phyloP scores from a whole-genome alignment of 2,888 invertebrate genomes.

The Sarcophaga caerulescens region DNA sequence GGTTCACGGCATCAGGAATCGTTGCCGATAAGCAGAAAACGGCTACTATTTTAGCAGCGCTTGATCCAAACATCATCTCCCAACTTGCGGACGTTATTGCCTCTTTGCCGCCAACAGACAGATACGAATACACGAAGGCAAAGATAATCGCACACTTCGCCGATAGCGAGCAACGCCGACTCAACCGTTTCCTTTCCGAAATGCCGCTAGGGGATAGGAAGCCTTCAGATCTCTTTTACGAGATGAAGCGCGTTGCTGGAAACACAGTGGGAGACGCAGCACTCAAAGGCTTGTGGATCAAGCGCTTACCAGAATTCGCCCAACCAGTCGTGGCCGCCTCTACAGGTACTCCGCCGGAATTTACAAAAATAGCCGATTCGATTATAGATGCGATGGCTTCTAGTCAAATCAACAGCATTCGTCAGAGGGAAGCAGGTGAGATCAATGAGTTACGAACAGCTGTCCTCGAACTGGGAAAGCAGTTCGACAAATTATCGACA shows the following conservation, averaged over 20 bases:
- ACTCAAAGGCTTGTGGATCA: not conserved
- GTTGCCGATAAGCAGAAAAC: too few species aligned
- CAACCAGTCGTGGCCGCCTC: not conserved
- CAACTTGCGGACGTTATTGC: too few species aligned
- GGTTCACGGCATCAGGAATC: too few species aligned
- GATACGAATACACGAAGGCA: constrained; percentile 1
- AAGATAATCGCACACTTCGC: constrained; percentile 37
- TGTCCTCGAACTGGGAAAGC: too few species aligned
- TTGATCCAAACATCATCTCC: too few species aligned
- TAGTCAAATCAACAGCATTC: too few species aligned
- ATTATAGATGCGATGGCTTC: too few species aligned
- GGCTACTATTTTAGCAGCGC: too few species aligned
- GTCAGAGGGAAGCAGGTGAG: too few species aligned
- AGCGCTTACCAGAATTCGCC: not conserved
- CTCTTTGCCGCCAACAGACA: not conserved
- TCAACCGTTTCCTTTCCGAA: constrained; percentile 38
- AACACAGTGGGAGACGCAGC: not conserved
- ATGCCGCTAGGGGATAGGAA: constrained; percentile 19
- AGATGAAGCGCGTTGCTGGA: constrained; percentile 25
- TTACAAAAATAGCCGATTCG: too few species aligned
- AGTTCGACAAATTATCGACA: too few species aligned
- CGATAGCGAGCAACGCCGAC: constrained; percentile 8
- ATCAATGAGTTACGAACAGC: too few species aligned
- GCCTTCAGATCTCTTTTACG: constrained; percentile 31
- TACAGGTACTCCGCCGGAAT: not conserved